These are phyloP conservation scores for Pteruthius melanotis DNA, from an alignment of 2,113 vertebrate species.

Conservation along the genomic window DNA sequence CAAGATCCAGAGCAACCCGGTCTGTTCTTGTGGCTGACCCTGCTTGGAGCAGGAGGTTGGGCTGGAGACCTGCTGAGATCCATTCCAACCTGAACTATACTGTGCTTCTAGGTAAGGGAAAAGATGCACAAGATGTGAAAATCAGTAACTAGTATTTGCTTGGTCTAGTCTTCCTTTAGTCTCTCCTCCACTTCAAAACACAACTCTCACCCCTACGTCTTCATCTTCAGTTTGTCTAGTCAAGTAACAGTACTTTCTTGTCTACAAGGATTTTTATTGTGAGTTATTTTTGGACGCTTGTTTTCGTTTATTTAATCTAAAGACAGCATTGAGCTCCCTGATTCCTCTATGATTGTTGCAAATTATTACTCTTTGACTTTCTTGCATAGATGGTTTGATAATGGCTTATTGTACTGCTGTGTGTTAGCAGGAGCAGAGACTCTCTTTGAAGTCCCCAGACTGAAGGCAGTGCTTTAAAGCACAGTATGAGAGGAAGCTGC, in stretches of 20 bases:
- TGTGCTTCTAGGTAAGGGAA: neutral
- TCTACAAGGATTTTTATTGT: neutral
- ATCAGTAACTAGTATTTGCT: neutral
- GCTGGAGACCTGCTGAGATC: neutral
- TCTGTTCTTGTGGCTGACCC: neutral
- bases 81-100: neutral
- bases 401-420: neutral
- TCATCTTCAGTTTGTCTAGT: neutral
- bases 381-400: neutral
- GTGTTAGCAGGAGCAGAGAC: neutral
- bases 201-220: neutral
- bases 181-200: neutral
- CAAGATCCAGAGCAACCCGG: neutral
- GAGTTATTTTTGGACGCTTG: neutral
- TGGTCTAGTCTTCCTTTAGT: neutral
- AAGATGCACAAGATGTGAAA: neutral
- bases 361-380: neutral
- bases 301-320: neutral
- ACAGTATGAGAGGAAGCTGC: neutral
- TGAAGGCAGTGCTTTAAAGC: neutral
- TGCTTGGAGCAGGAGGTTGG: neutral
- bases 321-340: neutral
- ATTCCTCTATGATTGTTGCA: neutral
- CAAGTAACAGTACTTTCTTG: neutral
- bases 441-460: neutral